Percentiles rank a stretch among this genome's conserved stretches.
These are phyloP conservation scores for Hypomesus transpacificus DNA, from an alignment of 2,113 vertebrate genomes.

Conservation along the genomic window DNA sequence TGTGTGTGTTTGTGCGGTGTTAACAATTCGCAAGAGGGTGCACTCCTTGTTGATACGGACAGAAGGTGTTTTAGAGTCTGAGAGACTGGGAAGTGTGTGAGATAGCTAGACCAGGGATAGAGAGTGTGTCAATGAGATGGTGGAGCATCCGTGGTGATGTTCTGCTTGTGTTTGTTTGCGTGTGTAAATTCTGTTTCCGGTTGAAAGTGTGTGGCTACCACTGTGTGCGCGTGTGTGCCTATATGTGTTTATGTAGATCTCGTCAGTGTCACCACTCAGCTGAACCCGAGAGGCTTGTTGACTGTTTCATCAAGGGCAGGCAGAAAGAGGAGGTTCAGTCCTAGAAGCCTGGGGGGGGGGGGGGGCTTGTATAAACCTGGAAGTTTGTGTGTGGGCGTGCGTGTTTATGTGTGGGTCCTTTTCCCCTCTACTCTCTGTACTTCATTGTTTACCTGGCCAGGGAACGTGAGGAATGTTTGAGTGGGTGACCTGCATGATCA, in stretches of 20 bases:
- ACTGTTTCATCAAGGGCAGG: slow-evolving; percentile 29
- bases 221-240: too few species aligned
- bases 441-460: slow-evolving; percentile 34
- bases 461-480: slow-evolving; percentile 48
- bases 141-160: too few species aligned
- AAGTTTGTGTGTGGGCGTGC: slow-evolving; percentile 15
- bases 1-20: slow-evolving; percentile 5
- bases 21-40: too few species aligned
- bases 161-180: not conserved
- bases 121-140: slow-evolving; percentile 14
- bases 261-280: too few species aligned
- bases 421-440: not conserved
- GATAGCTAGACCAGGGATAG: not conserved
- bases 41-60: too few species aligned
- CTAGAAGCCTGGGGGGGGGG: slow-evolving; percentile 15
- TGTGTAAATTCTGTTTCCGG: too few species aligned
- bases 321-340: slow-evolving; percentile 30
- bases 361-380: slow-evolving; percentile 40
- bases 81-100: too few species aligned
- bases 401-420: slow-evolving; percentile 9
- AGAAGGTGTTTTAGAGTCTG: too few species aligned
- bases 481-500: slow-evolving; percentile 51
- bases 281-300: not conserved
- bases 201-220: too few species aligned
- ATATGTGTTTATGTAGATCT: too few species aligned